A percentile compares a stretch with the other conserved stretches of the same genome.
Evolutionary conservation across 2,797 vertebrate species (phyloP).

Genomic region (Enteromius unitaeniatus): DNA sequence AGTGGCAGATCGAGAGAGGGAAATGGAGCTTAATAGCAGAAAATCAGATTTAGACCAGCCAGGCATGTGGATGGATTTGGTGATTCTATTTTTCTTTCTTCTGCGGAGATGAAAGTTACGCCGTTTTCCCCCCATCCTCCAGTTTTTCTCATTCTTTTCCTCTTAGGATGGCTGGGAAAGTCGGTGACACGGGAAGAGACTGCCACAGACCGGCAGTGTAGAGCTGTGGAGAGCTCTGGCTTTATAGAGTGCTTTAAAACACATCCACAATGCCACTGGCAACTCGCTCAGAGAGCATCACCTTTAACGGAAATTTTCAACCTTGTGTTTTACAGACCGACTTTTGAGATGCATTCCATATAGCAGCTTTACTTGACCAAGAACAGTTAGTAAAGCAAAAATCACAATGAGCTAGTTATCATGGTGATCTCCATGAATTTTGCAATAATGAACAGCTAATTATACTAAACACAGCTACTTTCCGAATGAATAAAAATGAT

Average conservation of each 20-base stretch:
- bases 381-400: not conserved
- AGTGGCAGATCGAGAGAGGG: slow-evolving; percentile 76
- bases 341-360: not conserved
- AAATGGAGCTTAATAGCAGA: slow-evolving; percentile 82
- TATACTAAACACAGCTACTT: not conserved
- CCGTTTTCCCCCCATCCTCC: not conserved
- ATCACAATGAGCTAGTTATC: not conserved
- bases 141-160: slow-evolving; percentile 20
- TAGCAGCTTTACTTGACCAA: not conserved
- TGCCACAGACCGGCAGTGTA: slow-evolving; percentile 37
- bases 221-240: slow-evolving; percentile 13
- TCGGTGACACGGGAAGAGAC: slow-evolving; percentile 27
- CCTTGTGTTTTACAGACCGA: not conserved
- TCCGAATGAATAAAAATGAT: not conserved
- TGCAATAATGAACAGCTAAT: not conserved
- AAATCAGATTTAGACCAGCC: slow-evolving; percentile 83
- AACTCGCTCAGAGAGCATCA: not conserved
- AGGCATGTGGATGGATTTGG: slow-evolving; percentile 77
- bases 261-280: not conserved
- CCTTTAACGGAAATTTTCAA: not conserved
- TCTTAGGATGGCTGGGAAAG: slow-evolving; percentile 34
- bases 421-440: not conserved
- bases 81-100: slow-evolving; percentile 74
- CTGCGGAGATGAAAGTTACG: slow-evolving; percentile 64
- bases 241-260: not conserved